These are phyloP conservation scores for Cariama cristata DNA, from an alignment of 2,113 vertebrate species.

Conservation along the genomic window DNA sequence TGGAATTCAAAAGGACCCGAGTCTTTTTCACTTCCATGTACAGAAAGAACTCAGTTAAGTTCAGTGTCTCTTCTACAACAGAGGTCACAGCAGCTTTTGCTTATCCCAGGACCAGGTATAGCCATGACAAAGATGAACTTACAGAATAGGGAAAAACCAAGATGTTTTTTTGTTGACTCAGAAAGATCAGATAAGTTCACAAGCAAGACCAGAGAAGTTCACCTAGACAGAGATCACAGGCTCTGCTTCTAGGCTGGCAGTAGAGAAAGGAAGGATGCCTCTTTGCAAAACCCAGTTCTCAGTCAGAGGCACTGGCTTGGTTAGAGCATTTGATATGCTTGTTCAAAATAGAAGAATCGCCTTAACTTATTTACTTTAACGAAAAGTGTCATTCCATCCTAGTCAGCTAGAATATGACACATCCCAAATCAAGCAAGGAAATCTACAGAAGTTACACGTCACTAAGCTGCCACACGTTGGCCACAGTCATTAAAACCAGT, in stretches of 20 bases:
- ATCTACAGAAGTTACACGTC: not conserved
- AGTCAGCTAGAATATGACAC: not conserved
- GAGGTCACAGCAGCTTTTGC: not conserved
- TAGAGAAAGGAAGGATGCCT: not conserved
- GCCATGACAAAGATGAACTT: not conserved
- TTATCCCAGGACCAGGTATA: not conserved
- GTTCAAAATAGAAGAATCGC: not conserved
- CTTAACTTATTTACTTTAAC: not conserved
- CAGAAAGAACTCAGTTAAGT: not conserved
- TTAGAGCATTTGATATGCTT: not conserved
- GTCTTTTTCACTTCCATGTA: not conserved
- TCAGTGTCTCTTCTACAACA: not conserved
- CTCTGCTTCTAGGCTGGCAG: not conserved
- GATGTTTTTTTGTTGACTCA: not conserved
- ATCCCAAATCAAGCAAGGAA: not conserved
- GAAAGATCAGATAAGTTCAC: not conserved
- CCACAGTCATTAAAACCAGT: not conserved
- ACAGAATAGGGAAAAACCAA: not conserved
- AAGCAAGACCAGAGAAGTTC: not conserved
- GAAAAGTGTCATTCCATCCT: not conserved
- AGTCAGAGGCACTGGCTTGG: not conserved
- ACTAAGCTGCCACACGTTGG: accelerated
- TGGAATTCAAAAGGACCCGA: not conserved
- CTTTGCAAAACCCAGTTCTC: not conserved
- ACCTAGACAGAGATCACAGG: not conserved